These are phyloP conservation scores for Aelia acuminata DNA, from an alignment of 2,888 invertebrate genomes.

Conservation along the genomic window DNA sequence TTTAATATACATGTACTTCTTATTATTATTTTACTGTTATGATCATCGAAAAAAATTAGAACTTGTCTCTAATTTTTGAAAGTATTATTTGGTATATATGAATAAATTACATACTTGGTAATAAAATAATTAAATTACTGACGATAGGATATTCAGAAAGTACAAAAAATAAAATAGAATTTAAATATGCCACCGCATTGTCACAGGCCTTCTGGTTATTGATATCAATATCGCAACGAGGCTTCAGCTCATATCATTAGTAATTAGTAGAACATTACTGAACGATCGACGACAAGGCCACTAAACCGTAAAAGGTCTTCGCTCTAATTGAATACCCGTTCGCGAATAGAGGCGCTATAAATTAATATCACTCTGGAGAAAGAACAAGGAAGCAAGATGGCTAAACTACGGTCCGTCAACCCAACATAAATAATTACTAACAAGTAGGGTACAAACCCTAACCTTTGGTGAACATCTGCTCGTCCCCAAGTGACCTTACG, in stretches of 20 bases:
- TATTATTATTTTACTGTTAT: no score
- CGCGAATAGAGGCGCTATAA: neutral
- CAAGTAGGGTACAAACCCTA: neutral
- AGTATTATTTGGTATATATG: no score
- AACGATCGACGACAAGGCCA: neutral
- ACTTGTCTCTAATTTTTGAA: no score
- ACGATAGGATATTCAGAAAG: no score
- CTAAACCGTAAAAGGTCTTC: neutral
- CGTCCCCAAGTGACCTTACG: neutral
- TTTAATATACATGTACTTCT: no score
- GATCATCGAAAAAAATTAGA: no score
- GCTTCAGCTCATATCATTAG: neutral
- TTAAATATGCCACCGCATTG: no score
- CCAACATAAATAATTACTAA: neutral
- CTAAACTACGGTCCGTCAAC: neutral
- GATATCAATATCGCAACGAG: neutral
- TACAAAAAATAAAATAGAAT: no score
- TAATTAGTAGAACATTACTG: neutral
- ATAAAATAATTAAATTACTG: no score
- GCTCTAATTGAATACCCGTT: neutral
- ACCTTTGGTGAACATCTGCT: conserved; percentile 1
- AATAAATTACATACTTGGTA: no score
- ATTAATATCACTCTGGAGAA: neutral
- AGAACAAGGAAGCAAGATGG: neutral
- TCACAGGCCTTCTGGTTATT: neutral